These are phyloP conservation scores for Caenorhabditis sp. DNA, from an alignment of 2,888 invertebrate species.

Conservation along the genomic window DNA sequence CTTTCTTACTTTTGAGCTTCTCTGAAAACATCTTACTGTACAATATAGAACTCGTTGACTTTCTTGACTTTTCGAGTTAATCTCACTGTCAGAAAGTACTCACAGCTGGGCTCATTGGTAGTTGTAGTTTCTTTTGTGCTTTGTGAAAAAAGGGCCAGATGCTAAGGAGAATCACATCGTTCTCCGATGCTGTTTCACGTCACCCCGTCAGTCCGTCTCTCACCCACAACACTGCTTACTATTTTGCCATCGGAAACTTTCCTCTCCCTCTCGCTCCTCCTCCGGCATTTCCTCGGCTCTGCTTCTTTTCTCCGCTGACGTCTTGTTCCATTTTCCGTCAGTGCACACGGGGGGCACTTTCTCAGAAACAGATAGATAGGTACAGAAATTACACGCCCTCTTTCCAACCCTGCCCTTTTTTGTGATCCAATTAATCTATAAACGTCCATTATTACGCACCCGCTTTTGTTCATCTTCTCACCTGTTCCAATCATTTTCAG, in stretches of 20 bases:
- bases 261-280: slow-evolving; percentile 49
- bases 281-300: slow-evolving; percentile 43
- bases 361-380: not conserved
- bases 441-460: slow-evolving; percentile 23
- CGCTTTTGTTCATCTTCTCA: slow-evolving; percentile 20
- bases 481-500: slow-evolving; percentile 30
- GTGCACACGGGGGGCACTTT: slow-evolving; percentile 36
- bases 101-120: slow-evolving; percentile 62
- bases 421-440: slow-evolving; percentile 34
- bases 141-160: slow-evolving; percentile 56
- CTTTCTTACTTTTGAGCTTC: not conserved
- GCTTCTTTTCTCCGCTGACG: slow-evolving; percentile 18
- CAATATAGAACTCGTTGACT: not conserved
- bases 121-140: slow-evolving; percentile 57
- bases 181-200: not conserved
- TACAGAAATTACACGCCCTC: slow-evolving; percentile 11
- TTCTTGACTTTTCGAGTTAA: not conserved
- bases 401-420: not conserved
- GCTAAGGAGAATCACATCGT: slow-evolving; percentile 56
- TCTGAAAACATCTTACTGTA: slow-evolving; percentile 13
- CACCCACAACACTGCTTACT: slow-evolving; percentile 55
- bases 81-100: slow-evolving; percentile 16
- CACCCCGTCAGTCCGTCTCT: slow-evolving; percentile 33
- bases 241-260: slow-evolving; percentile 61
- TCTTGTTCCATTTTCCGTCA: slow-evolving; percentile 54